Evolutionary conservation across 2,113 vertebrate genomes (phyloP).

Genomic region (Triplophysa rosa): DNA sequence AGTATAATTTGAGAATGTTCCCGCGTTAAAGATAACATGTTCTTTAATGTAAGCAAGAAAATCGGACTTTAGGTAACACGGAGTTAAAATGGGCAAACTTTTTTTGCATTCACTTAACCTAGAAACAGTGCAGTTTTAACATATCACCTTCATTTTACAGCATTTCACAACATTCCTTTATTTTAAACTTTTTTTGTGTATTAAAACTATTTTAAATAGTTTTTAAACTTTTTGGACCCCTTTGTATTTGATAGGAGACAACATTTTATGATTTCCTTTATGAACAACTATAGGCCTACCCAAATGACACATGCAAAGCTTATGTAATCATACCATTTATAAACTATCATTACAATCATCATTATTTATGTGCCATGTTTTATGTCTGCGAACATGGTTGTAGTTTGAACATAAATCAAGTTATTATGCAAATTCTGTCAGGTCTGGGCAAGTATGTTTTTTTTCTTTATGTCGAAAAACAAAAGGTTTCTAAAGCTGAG

Average conservation of each 20-base stretch:
- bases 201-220: too few relatives aligned
- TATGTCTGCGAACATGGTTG: background rate
- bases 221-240: background rate
- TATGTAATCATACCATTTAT: background rate
- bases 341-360: conserved; percentile 22
- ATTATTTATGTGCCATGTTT: conserved; percentile 4
- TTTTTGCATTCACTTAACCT: too few relatives aligned
- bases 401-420: background rate
- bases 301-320: background rate
- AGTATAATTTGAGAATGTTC: too few relatives aligned
- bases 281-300: background rate
- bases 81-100: too few relatives aligned
- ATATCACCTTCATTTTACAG: too few relatives aligned
- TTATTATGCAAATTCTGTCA: background rate
- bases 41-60: too few relatives aligned
- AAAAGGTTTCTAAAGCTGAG: background rate
- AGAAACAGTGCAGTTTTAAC: too few relatives aligned
- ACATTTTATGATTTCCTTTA: background rate
- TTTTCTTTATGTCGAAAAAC: background rate
- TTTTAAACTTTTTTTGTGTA: too few relatives aligned
- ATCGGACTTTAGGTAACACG: too few relatives aligned
- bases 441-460: conserved; percentile 29
- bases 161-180: too few relatives aligned
- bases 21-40: too few relatives aligned
- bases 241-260: background rate